These are phyloP conservation scores for Greenwoodochromis staneri DNA, from an alignment of 2,113 vertebrate species.

Conservation along the genomic window DNA sequence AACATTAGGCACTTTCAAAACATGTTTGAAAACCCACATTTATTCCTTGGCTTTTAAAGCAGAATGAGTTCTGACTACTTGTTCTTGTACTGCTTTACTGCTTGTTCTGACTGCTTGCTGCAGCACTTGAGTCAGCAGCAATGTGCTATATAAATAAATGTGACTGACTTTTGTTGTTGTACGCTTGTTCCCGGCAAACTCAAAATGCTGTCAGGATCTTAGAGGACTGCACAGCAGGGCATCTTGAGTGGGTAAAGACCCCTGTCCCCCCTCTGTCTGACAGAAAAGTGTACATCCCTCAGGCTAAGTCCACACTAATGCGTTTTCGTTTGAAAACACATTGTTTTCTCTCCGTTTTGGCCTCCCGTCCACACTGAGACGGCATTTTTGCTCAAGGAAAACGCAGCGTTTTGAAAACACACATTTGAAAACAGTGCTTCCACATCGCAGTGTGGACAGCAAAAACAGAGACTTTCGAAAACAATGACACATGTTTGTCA, in stretches of 20 bases:
- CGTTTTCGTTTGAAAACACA: neutral
- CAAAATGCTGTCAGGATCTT: neutral
- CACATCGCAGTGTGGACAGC: neutral
- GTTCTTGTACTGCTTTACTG: neutral
- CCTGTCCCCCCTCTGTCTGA: neutral
- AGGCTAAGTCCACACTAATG: neutral
- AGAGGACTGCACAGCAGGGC: neutral
- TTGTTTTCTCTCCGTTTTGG: neutral
- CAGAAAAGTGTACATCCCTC: neutral
- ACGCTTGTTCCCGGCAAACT: neutral
- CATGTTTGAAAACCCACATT: neutral
- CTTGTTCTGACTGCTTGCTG: neutral
- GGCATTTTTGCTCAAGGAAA: neutral
- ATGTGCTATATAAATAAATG: neutral
- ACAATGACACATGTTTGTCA: neutral
- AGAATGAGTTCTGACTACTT: neutral
- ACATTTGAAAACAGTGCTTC: neutral
- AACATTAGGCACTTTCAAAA: neutral
- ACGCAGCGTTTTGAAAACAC: neutral
- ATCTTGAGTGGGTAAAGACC: neutral
- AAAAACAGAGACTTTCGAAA: neutral
- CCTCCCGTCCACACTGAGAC: neutral
- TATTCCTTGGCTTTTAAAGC: neutral
- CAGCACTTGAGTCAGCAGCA: neutral
- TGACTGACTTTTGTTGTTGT: neutral